Percentiles rank a stretch among this genome's conserved stretches.
Evolutionary conservation across 2,797 vertebrate species (phyloP).

Genomic region (Lepilemur ruficaudatus): DNA sequence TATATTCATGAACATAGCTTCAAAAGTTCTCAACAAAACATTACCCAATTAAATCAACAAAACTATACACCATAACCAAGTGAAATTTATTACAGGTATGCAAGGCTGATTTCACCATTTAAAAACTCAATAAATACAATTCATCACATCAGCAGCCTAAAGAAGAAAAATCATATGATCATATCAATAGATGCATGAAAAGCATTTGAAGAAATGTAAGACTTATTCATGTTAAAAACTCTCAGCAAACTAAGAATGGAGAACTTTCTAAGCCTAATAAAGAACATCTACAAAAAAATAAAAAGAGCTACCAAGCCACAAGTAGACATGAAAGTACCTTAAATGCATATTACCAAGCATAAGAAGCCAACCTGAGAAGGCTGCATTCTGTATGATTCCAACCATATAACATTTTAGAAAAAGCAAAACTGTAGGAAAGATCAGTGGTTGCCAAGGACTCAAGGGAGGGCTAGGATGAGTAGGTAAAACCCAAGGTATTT

Average conservation of each 20-base stretch:
- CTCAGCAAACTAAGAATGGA: background rate
- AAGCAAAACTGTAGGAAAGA: background rate
- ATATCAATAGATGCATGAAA: background rate
- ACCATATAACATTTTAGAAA: background rate
- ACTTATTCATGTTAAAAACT: background rate
- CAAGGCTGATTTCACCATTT: background rate
- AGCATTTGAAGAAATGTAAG: background rate
- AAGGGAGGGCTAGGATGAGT: background rate
- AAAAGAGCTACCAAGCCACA: background rate
- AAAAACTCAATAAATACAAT: background rate
- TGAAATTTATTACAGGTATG: background rate
- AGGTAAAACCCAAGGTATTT: background rate
- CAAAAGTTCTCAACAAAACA: background rate
- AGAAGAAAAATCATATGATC: background rate
- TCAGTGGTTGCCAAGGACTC: background rate
- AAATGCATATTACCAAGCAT: background rate
- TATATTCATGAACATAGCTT: background rate
- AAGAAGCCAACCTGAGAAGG: background rate
- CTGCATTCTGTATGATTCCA: background rate
- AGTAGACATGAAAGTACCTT: background rate
- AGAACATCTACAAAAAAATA: background rate
- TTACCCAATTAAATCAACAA: background rate
- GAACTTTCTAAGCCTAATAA: background rate
- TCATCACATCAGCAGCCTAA: background rate
- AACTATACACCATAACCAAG: background rate